phyloP scores from a whole-genome alignment of 35 echinoderm and acorn worm species.

The Apostichopus japonicus region DNA sequence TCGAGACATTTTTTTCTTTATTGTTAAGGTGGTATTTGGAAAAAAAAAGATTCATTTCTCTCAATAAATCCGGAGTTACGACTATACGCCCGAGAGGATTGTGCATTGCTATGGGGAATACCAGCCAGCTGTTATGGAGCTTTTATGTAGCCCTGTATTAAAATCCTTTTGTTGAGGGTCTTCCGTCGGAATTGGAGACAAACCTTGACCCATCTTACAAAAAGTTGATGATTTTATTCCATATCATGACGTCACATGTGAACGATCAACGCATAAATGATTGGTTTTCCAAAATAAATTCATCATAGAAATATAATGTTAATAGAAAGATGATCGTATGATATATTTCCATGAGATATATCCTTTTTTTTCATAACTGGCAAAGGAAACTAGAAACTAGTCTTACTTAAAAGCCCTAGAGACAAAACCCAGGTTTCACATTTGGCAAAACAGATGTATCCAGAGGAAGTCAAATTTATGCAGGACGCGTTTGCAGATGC shows the following conservation, averaged over 20 bases:
- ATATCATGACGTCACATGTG: constrained; percentile 62
- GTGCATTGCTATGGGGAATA: constrained; percentile 33
- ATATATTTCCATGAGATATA: constrained; percentile 52
- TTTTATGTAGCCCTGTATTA: background rate
- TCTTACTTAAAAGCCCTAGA: constrained; percentile 63
- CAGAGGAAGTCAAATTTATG: constrained; percentile 45
- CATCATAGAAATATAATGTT: constrained; percentile 49
- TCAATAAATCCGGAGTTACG: no score
- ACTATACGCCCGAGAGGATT: constrained; percentile 22
- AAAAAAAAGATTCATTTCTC: no score
- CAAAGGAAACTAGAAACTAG: constrained; percentile 49
- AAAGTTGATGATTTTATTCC: constrained; percentile 61
- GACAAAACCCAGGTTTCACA: constrained; percentile 64
- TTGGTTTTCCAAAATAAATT: constrained; percentile 62
- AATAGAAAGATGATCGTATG: no score
- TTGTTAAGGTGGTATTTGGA: no score
- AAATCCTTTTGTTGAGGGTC: background rate
- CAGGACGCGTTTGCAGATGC: constrained; percentile 64
- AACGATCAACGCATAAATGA: constrained; percentile 34
- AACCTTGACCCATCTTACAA: constrained; percentile 35
- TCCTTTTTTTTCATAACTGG: constrained; percentile 67
- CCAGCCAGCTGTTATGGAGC: constrained; percentile 1
- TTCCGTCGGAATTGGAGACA: constrained; percentile 46
- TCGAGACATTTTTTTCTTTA: no score
- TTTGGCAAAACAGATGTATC: constrained; percentile 63